These are phyloP conservation scores for Ailurus styani DNA, from an alignment of 2,113 vertebrate genomes.

Conservation along the genomic window DNA sequence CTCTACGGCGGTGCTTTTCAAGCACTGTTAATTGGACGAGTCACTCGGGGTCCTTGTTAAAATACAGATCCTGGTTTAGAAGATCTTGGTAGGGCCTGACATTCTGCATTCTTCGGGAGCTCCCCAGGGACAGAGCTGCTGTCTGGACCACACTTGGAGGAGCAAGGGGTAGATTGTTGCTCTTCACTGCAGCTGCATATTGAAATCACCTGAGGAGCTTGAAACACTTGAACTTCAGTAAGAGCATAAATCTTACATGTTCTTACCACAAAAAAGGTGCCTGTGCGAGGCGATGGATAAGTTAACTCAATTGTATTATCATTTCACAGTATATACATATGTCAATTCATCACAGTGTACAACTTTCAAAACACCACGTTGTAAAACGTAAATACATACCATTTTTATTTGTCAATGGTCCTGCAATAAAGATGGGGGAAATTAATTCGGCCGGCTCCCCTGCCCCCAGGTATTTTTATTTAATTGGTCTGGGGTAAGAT, in stretches of 20 bases:
- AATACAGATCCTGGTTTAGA: neutral
- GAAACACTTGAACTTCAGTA: neutral
- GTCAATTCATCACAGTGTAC: neutral
- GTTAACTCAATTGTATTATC: neutral
- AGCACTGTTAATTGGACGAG: neutral
- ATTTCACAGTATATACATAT: neutral
- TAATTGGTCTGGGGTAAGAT: neutral
- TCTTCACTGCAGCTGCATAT: neutral
- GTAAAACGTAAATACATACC: neutral
- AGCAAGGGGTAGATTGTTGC: neutral
- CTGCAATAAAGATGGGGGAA: neutral
- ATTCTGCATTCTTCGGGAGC: neutral
- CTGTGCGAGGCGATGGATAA: neutral
- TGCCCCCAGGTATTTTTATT: neutral
- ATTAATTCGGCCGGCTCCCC: neutral
- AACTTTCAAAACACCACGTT: neutral
- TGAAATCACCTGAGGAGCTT: conserved; percentile 10
- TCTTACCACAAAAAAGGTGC: neutral
- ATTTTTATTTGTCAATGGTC: neutral
- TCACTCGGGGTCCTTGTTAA: neutral
- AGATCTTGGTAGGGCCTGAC: neutral
- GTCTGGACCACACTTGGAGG: neutral
- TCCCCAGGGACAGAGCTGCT: neutral
- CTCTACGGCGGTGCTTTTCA: neutral
- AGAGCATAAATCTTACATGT: neutral